These are phyloP conservation scores for Heterodera schachtii DNA, from an alignment of 1,140 invertebrate genomes.

Conservation along the genomic window DNA sequence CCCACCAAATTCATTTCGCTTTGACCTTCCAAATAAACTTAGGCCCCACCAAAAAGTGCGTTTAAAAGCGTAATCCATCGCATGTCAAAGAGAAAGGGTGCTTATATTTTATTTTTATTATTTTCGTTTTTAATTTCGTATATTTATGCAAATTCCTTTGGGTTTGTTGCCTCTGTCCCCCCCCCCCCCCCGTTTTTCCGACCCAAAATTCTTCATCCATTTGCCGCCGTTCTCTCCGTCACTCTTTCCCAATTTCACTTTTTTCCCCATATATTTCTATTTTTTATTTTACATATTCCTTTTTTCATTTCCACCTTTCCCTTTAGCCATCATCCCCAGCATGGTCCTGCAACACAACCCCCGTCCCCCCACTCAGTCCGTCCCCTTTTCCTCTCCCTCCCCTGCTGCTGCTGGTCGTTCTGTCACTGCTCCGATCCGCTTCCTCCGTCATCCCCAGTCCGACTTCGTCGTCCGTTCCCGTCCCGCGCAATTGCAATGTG, in stretches of 20 bases:
- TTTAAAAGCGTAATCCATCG: neutral
- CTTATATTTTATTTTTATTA: too few species aligned
- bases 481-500: slow-evolving; percentile 51
- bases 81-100: neutral
- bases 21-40: slow-evolving; percentile 3
- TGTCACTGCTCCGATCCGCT: neutral
- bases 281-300: too few species aligned
- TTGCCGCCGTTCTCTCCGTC: neutral
- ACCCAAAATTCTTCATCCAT: too few species aligned
- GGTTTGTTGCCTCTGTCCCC: too few species aligned
- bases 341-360: neutral
- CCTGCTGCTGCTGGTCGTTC: neutral
- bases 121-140: neutral
- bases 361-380: neutral
- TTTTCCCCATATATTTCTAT: neutral
- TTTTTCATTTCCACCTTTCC: neutral
- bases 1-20: neutral
- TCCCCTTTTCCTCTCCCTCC: neutral
- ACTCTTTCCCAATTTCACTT: neutral
- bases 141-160: neutral
- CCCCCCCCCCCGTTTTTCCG: too few species aligned
- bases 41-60: neutral
- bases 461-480: slow-evolving; percentile 54
- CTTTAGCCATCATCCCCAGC: neutral
- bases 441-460: slow-evolving; percentile 53